Base-by-base conservation (phyloP, 2,797 vertebrate species). In the Gobionotothen gibberifrons region DNA sequence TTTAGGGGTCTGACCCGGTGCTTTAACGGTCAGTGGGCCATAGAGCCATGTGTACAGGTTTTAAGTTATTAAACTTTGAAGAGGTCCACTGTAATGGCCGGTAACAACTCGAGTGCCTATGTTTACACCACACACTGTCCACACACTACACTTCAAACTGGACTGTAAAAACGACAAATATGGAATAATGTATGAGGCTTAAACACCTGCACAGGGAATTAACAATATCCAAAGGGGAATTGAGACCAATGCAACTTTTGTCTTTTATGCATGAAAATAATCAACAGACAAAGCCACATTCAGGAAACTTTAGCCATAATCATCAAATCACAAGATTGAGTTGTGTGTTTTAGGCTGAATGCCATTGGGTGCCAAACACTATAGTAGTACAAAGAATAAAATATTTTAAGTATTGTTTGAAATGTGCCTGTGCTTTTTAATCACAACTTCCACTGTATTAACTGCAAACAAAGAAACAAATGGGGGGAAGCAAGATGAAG, bases 301-400 rank as follows among this genome's bases (percentile, higher is more conserved):
- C 71, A 79, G 86, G 86, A 82, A 88, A 82, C 76, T 73, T 83
- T 53, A 87, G 88, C 83, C 83, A 83, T 86, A 82, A 72, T 74
- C 79, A 85, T 73, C 17, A 9, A 84, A 78, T 71, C 60, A 69
- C 63, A 19, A 32, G 40, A 56, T 8, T 9, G 39, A 64, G 54
- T 63, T 29, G 57, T 46, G 58, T 59, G 48, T 72, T 75, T 54
- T 12, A 21, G 59, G 60, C 52, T 74, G 64, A 47, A 61, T 79
- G 79, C 54, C 66, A 66, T 68, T 72, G 48, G 67, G 77, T 65
- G 64, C 59, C 56, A 58, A 78, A 70, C 64, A 76, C 48, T 32
- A 49, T 32, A 49, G 15, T 61, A 52, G 59, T 76, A 61, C 46
- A 61, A 81, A 78, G 14, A 90, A 89, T 87, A 85, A 90, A 87